phyloP scores from a whole-genome alignment of 2,797 vertebrate species.

The Phrynocephalus forsythii region DNA sequence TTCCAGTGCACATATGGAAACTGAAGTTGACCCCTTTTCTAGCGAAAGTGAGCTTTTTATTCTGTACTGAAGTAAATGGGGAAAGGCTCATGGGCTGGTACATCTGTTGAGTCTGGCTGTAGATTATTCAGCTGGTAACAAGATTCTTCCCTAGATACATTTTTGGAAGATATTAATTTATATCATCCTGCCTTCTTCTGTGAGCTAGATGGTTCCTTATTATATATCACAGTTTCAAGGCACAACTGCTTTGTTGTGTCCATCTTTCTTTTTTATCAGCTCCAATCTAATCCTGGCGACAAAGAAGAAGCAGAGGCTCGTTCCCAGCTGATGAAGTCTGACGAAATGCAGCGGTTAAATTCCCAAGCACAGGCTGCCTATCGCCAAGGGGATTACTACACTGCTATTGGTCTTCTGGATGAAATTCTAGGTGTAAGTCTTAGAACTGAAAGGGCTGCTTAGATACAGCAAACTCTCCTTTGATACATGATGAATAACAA shows the following conservation, averaged over 20 bases:
- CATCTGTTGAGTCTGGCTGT: background rate
- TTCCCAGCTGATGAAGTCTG: conserved; percentile 86
- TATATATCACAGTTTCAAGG: conserved; percentile 31
- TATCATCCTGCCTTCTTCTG: conserved; percentile 39
- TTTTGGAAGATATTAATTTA: conserved; percentile 18
- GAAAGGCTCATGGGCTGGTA: background rate
- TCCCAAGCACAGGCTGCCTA: conserved; percentile 83
- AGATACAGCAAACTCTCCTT: conserved; percentile 26
- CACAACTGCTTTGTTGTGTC: conserved; percentile 29
- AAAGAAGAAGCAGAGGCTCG: conserved; percentile 91
- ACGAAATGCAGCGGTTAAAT: conserved; percentile 90
- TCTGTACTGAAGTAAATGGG: background rate
- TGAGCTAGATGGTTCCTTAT: background rate
- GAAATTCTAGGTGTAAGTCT: conserved; percentile 88
- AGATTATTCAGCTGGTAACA: background rate
- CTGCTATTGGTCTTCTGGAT: conserved; percentile 86
- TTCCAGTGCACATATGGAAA: background rate
- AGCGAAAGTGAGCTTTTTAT: background rate
- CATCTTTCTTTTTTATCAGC: conserved; percentile 76
- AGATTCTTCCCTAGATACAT: background rate
- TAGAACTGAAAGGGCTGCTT: conserved; percentile 31
- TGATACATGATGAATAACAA: background rate
- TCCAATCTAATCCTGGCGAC: conserved; percentile 88
- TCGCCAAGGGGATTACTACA: conserved; percentile 80
- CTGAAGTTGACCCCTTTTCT: background rate